Conservation (phyloP, 2,888 invertebrate genomes). For the Orthonychiurus folsomi region DNA sequence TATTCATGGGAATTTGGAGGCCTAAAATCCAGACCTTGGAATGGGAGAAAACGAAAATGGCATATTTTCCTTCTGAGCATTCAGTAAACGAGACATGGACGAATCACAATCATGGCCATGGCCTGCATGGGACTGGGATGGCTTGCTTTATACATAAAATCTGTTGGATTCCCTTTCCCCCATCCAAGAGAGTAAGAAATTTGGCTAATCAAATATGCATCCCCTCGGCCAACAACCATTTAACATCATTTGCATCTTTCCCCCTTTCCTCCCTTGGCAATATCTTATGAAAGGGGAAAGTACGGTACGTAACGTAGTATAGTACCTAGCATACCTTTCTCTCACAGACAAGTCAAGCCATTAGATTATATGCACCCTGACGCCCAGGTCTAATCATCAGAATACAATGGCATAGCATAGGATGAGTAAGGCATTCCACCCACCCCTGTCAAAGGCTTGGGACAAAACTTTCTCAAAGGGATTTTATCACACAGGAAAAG, state of each 20-base stretch:
- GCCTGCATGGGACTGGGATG: too few species aligned
- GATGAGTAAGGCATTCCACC: too few species aligned
- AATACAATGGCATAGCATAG: too few species aligned
- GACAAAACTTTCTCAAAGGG: not conserved
- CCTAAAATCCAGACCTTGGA: not conserved
- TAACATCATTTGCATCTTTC: conserved; percentile 16
- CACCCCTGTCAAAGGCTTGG: too few species aligned
- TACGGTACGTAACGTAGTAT: too few species aligned
- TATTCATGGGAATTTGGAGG: not conserved
- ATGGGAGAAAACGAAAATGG: not conserved
- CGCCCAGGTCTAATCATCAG: not conserved
- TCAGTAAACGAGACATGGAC: too few species aligned
- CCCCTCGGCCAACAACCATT: conserved; percentile 16
- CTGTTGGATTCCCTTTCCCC: not conserved
- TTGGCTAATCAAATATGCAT: conserved; percentile 19
- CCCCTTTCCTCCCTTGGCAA: conserved; percentile 11
- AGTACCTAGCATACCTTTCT: too few species aligned
- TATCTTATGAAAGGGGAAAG: not conserved
- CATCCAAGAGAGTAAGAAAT: not conserved
- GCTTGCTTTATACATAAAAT: too few species aligned
- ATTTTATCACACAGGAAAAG: too few species aligned
- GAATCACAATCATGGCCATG: too few species aligned
- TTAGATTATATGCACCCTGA: not conserved
- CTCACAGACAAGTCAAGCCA: too few species aligned
- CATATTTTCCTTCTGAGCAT: too few species aligned